Evolutionary conservation across 2,888 invertebrate species (phyloP).

Genomic region (Malachius bipustulatus): DNA sequence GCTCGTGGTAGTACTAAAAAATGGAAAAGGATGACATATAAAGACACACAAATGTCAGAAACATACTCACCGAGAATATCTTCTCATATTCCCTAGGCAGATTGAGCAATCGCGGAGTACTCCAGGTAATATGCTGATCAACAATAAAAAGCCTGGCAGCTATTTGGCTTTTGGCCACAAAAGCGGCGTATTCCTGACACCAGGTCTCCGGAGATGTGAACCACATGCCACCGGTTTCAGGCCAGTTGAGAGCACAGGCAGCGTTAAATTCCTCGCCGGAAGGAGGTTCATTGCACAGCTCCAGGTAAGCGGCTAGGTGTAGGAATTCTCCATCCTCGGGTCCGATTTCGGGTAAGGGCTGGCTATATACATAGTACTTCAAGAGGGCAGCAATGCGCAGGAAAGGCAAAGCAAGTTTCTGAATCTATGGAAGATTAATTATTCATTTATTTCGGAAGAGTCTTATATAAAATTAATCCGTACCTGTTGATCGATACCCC

Average conservation of each 20-base stretch:
- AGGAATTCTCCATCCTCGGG: slow-evolving; percentile 62
- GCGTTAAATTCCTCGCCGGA: slow-evolving; percentile 55
- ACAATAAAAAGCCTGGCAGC: slow-evolving; percentile 57
- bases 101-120: slow-evolving; percentile 68
- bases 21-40: slow-evolving; percentile 11
- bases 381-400: slow-evolving; percentile 72
- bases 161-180: slow-evolving; percentile 42
- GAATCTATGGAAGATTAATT: slow-evolving; percentile 41
- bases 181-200: slow-evolving; percentile 55
- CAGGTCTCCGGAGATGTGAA: slow-evolving; percentile 49
- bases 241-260: slow-evolving; percentile 50
- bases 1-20: slow-evolving; percentile 75
- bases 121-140: slow-evolving; percentile 67
- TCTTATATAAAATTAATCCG: not conserved
- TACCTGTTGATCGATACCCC: slow-evolving; percentile 37
- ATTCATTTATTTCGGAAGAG: not conserved
- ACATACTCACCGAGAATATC: slow-evolving; percentile 58
- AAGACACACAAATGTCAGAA: not conserved
- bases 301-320: slow-evolving; percentile 63
- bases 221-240: slow-evolving; percentile 35
- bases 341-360: slow-evolving; percentile 56
- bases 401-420: slow-evolving; percentile 72
- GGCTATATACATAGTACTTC: slow-evolving; percentile 60
- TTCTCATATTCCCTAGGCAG: slow-evolving; percentile 87
- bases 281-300: slow-evolving; percentile 57